Percentiles rank a stretch among this genome's conserved stretches.
These are phyloP conservation scores for Ochropacha duplaris DNA, from an alignment of 2,888 invertebrate species.

Conservation along the genomic window DNA sequence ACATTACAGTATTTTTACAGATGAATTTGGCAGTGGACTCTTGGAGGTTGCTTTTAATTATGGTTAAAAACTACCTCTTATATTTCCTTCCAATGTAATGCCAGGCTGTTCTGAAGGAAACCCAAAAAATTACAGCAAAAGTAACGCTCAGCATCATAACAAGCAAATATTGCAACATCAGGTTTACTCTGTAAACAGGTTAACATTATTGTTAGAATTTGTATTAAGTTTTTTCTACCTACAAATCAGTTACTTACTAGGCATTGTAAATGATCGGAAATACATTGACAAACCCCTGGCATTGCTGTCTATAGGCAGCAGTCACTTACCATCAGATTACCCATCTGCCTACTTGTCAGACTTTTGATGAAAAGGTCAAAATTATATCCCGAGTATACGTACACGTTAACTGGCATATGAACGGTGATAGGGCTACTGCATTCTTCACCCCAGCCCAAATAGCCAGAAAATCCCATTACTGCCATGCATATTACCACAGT, in stretches of 20 bases:
- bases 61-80: slow-evolving; percentile 35
- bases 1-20: too few relatives aligned
- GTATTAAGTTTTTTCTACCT: too few relatives aligned
- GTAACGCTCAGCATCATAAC: slow-evolving; percentile 47
- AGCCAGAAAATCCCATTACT: slow-evolving; percentile 60
- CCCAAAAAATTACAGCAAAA: slow-evolving; percentile 61
- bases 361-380: too few relatives aligned
- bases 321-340: too few relatives aligned
- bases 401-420: slow-evolving; percentile 54
- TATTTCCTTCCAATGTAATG: slow-evolving; percentile 45
- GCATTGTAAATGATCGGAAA: too few relatives aligned
- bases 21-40: too few relatives aligned
- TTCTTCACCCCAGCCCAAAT: slow-evolving; percentile 63
- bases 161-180: slow-evolving; percentile 49
- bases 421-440: slow-evolving; percentile 57
- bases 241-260: too few relatives aligned
- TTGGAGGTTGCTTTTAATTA: too few relatives aligned
- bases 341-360: too few relatives aligned
- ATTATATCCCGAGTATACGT: slow-evolving; percentile 17
- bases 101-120: slow-evolving; percentile 63
- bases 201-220: too few relatives aligned
- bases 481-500: slow-evolving; percentile 38
- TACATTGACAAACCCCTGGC: too few relatives aligned
- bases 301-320: too few relatives aligned
- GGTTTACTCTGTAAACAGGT: slow-evolving; percentile 40